Evolutionary conservation across 2,113 vertebrate species (phyloP).

Genomic region (Synodontis membranacea): DNA sequence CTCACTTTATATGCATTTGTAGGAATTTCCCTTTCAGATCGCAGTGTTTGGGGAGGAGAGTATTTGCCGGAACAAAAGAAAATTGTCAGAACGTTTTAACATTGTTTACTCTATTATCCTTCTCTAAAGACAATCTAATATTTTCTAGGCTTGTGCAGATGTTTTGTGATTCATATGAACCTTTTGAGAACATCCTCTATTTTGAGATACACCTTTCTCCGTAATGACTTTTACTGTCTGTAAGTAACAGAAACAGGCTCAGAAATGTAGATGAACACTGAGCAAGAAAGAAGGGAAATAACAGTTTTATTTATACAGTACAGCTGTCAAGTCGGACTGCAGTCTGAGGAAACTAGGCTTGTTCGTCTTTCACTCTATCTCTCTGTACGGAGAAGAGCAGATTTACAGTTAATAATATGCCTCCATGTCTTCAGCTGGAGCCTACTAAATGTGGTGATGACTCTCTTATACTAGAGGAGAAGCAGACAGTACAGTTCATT

Average conservation of each 20-base stretch:
- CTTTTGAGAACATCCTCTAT: background rate
- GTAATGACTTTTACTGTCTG: background rate
- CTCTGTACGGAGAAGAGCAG: background rate
- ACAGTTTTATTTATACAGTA: background rate
- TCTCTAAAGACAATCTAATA: background rate
- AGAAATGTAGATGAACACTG: background rate
- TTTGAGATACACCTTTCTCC: background rate
- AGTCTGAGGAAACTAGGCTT: background rate
- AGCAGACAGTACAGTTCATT: background rate
- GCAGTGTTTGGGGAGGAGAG: too few species aligned
- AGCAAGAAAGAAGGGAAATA: background rate
- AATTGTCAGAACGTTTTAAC: too few species aligned
- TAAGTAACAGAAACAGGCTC: background rate
- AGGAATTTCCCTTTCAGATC: too few species aligned
- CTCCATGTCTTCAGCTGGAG: conserved; percentile 3
- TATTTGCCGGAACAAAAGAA: too few species aligned
- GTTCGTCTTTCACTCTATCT: background rate
- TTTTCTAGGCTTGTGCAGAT: background rate
- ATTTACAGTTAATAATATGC: background rate
- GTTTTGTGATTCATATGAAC: background rate
- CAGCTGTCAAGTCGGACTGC: background rate
- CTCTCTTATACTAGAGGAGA: background rate
- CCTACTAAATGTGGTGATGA: background rate
- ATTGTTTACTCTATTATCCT: background rate
- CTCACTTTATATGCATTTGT: too few species aligned